Percentiles rank a stretch among this genome's conserved stretches.
These are phyloP conservation scores for Lysandra coridon DNA, from an alignment of 2,888 invertebrate species.

Conservation along the genomic window DNA sequence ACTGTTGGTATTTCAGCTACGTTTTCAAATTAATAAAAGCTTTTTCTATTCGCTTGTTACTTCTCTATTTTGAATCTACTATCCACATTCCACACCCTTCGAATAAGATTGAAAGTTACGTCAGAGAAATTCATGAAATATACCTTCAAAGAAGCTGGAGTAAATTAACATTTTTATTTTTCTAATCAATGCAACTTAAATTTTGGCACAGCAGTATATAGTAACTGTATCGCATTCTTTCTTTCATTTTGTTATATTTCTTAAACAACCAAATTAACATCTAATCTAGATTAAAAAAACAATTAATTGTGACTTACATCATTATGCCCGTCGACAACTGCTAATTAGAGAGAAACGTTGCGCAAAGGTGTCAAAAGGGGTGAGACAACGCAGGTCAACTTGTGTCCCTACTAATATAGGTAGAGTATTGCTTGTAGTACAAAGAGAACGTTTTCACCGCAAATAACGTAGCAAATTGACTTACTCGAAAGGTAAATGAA, in stretches of 20 bases:
- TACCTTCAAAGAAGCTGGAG: no score
- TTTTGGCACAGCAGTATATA: not conserved
- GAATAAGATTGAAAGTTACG: not conserved
- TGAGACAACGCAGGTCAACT: conserved; percentile 57
- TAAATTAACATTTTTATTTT: no score
- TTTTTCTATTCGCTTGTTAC: not conserved
- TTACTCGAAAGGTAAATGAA: not conserved
- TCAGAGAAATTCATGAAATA: not conserved
- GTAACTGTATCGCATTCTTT: not conserved
- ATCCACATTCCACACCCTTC: not conserved
- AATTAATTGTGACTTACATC: conserved; percentile 44
- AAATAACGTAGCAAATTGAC: conserved; percentile 7
- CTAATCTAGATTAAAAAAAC: not conserved
- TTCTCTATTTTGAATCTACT: not conserved
- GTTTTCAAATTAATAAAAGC: conserved; percentile 18
- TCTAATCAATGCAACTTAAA: no score
- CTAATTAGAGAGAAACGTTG: conserved; percentile 69
- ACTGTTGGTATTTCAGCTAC: not conserved
- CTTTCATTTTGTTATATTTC: not conserved
- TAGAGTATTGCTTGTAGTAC: conserved; percentile 28
- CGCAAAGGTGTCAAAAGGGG: conserved; percentile 71
- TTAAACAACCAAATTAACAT: not conserved
- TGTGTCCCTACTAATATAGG: conserved; percentile 42
- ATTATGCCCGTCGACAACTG: conserved; percentile 41
- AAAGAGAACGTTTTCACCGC: conserved; percentile 17